Evolutionary conservation across 1,140 invertebrate species (phyloP).

Genomic region (Cepaea nemoralis): DNA sequence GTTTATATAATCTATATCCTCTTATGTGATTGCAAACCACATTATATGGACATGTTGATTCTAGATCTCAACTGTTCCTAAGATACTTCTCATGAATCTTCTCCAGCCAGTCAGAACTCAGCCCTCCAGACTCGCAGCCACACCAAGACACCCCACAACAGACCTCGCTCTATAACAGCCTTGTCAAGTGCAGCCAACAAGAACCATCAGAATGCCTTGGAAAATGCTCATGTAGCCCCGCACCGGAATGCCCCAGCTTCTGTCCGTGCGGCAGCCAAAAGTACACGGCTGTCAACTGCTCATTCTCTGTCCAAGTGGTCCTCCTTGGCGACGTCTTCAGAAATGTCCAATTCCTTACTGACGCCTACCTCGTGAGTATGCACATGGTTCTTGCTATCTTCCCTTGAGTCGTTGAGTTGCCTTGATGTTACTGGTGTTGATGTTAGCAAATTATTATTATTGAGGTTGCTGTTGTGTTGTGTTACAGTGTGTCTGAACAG

Average conservation of each 20-base stretch:
- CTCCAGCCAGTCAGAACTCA: slow-evolving; percentile 55
- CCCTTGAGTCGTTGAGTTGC: too few species aligned
- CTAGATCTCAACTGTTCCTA: too few species aligned
- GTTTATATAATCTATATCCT: too few species aligned
- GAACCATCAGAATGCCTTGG: slow-evolving; percentile 52
- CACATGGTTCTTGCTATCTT: too few species aligned
- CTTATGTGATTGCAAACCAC: too few species aligned
- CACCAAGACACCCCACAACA: background rate
- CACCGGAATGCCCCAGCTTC: slow-evolving; percentile 46
- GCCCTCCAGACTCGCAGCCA: slow-evolving; percentile 52
- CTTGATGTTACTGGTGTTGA: too few species aligned
- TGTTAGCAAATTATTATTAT: too few species aligned
- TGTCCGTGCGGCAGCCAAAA: slow-evolving; percentile 37
- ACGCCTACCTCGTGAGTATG: slow-evolving; percentile 48
- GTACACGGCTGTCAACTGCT: background rate
- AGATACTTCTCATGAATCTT: too few species aligned
- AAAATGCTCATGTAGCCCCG: slow-evolving; percentile 54
- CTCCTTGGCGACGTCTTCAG: slow-evolving; percentile 56
- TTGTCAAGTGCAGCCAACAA: slow-evolving; percentile 10
- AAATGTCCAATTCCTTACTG: slow-evolving; percentile 47
- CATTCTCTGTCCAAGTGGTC: slow-evolving; percentile 60
- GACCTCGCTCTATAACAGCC: slow-evolving; percentile 16
- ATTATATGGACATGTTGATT: too few species aligned
- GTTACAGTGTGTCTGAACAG: too few species aligned
- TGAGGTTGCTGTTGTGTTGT: too few species aligned